phyloP scores from a whole-genome alignment of 2,113 vertebrate species.

The Psammodynastes pulverulentus region DNA sequence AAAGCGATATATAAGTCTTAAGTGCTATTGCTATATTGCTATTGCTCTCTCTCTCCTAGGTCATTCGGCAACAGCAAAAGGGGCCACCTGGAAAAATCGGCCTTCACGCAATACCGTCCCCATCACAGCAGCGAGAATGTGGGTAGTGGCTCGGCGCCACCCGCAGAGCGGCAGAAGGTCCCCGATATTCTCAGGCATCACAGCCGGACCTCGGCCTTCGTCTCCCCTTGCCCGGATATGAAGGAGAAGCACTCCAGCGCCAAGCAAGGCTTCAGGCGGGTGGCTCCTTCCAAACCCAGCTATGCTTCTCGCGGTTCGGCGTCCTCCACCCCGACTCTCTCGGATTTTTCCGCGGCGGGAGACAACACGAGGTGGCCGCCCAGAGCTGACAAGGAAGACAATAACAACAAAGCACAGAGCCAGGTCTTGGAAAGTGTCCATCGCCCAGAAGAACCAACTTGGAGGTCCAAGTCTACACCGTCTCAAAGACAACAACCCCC shows the following conservation, averaged over 20 bases:
- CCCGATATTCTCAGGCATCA: slow-evolving; percentile 50
- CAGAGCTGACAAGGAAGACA: slow-evolving; percentile 31
- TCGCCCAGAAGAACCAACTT: slow-evolving; percentile 49
- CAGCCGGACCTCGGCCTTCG: slow-evolving; percentile 51
- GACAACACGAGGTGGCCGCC: slow-evolving; percentile 34
- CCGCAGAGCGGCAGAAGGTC: slow-evolving; percentile 27
- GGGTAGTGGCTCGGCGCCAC: fast-evolving
- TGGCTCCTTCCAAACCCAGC: slow-evolving; percentile 28
- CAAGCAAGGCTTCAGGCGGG: slow-evolving; percentile 53
- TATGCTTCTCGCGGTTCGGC: slow-evolving; percentile 4
- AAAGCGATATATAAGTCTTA: no score
- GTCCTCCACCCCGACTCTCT: slow-evolving; percentile 4
- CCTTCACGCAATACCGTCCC: slow-evolving; percentile 37
- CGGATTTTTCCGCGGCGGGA: slow-evolving; percentile 15
- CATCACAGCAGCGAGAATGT: slow-evolving; percentile 16
- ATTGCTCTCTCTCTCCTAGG: slow-evolving; percentile 53
- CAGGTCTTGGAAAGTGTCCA: slow-evolving; percentile 38
- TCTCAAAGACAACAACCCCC: slow-evolving; percentile 49
- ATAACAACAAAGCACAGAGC: fast-evolving
- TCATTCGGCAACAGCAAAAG: slow-evolving; percentile 52
- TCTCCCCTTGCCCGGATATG: slow-evolving; percentile 21
- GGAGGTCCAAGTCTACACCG: slow-evolving; percentile 43
- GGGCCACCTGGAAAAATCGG: slow-evolving; percentile 48
- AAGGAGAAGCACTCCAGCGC: slow-evolving; percentile 41
- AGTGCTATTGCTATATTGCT: no score